Evolutionary conservation across 2,888 invertebrate genomes (phyloP).

Genomic region (Plagiodera versicolora): DNA sequence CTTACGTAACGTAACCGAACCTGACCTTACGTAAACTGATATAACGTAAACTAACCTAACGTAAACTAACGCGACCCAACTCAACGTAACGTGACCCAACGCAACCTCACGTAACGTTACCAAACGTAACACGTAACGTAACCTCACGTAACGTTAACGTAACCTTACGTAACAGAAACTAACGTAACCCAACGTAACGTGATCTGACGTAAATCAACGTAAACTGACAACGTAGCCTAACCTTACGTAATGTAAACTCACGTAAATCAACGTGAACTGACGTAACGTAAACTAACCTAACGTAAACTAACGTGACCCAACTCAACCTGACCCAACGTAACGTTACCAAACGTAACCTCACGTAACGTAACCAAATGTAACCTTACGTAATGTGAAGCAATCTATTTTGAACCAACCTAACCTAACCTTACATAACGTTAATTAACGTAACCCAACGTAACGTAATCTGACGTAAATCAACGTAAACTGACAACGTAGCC

Average conservation of each 20-base stretch:
- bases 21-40: neutral
- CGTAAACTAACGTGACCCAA: constrained; percentile 17
- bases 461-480: constrained; percentile 84
- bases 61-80: constrained; percentile 20
- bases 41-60: neutral
- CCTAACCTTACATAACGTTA: neutral
- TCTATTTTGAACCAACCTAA: neutral
- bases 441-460: constrained; percentile 36
- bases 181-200: neutral
- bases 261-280: neutral
- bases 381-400: constrained; percentile 36
- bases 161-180: neutral
- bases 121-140: constrained; percentile 11
- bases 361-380: constrained; percentile 17
- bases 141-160: too few relatives aligned
- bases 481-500: neutral
- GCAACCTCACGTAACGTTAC: neutral
- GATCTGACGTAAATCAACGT: constrained; percentile 1
- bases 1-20: too few relatives aligned
- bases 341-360: neutral
- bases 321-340: constrained; percentile 2
- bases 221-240: constrained; percentile 19
- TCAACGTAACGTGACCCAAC: neutral
- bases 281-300: neutral
- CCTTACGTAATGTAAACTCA: too few relatives aligned